Evolutionary conservation across 2,888 invertebrate genomes (phyloP).

Genomic region (Anagyrus pseudococci): DNA sequence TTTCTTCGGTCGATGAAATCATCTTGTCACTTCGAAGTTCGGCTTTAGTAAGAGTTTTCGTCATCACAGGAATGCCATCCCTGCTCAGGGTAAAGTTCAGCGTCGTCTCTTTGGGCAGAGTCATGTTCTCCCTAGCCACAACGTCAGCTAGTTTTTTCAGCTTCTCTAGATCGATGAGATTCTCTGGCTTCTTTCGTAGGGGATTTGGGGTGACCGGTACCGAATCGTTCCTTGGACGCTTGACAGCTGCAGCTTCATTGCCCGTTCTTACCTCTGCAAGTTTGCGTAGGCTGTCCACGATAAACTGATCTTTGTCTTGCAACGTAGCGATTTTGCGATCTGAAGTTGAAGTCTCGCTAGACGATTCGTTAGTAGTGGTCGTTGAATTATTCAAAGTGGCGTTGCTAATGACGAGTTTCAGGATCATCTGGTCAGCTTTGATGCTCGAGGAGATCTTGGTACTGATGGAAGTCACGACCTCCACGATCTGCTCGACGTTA

Average conservation of each 20-base stretch:
- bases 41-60: slow-evolving; percentile 70
- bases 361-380: not conserved
- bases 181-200: slow-evolving; percentile 10
- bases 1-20: slow-evolving; percentile 45
- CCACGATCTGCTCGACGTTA: slow-evolving; percentile 54
- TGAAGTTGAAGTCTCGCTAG: slow-evolving; percentile 36
- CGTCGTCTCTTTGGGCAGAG: slow-evolving; percentile 41
- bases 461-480: slow-evolving; percentile 60
- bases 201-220: not conserved
- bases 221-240: slow-evolving; percentile 26
- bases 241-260: slow-evolving; percentile 37
- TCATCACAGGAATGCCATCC: slow-evolving; percentile 72
- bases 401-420: slow-evolving; percentile 43
- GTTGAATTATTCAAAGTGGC: not conserved
- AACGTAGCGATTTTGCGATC: slow-evolving; percentile 50
- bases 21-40: slow-evolving; percentile 46
- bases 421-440: slow-evolving; percentile 47
- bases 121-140: slow-evolving; percentile 45
- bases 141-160: slow-evolving; percentile 54
- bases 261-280: slow-evolving; percentile 49
- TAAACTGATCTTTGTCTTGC: slow-evolving; percentile 44
- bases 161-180: slow-evolving; percentile 46
- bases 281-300: slow-evolving; percentile 51
- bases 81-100: slow-evolving; percentile 68
- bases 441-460: slow-evolving; percentile 55